Evolutionary conservation across 2,888 invertebrate species (phyloP), one percentile per base, ranked within the genome.

Genomic region (Hermaeophaga mercurialis): DNA sequence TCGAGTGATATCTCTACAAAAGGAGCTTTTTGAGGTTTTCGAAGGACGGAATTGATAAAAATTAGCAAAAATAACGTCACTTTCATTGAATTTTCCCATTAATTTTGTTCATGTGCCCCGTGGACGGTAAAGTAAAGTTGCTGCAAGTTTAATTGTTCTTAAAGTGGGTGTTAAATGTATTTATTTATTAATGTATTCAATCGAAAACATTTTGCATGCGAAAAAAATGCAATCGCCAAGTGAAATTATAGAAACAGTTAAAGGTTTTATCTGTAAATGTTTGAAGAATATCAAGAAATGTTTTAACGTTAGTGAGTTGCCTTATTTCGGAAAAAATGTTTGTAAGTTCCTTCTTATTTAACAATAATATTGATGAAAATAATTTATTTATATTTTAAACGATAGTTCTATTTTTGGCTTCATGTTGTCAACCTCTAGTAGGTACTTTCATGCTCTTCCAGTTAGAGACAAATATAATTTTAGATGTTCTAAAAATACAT

Each of bases 101-200:
- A 47, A 60, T 54, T 52, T 39, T 15, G 52, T 54, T 54, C 60
- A 60, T 60, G 57, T 60, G 60, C 60, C 60, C 45, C 28, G 55
- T 34, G 36, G 24, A 48, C 41, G 52, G 43, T 44, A 26, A 12
- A 31, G 31, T 12, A 31, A 31, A 31, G 43, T 38, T 45, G 52
- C 52, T 54, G 57, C 57, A 59, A 54, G 57, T 57, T 57, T 60
- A 60, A 57, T 55, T 60, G 47, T 55, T 54, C 48, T 43, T 15
- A 60, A 54, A 60, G 61, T 63, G 62, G 65, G 65, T 63, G 65
- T 61, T 59, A 61, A 62, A 59, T 63, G 59, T 63, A 63, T 65
- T 65, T 65, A 65, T 63, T 57, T 59, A 62, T 62, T 63, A 63
- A 65, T 65, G 55, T 65, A 65, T 65, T 63, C 63, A 57, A 26